Evolutionary conservation across 2,113 vertebrate genomes (phyloP).

Genomic region (Calypte anna): DNA sequence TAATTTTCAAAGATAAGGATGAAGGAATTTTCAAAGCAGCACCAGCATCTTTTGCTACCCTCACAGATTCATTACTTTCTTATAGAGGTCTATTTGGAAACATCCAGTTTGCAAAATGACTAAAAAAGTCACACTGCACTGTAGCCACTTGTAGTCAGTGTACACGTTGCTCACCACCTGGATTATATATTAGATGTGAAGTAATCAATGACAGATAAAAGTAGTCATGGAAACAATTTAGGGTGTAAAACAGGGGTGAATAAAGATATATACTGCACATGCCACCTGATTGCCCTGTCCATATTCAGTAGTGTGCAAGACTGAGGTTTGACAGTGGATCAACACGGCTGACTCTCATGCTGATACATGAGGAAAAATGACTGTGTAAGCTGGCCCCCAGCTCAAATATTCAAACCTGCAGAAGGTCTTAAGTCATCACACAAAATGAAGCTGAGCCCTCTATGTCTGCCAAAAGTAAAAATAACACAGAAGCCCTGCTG

Average conservation of each 20-base stretch:
- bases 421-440: background rate
- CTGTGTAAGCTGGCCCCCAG: background rate
- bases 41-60: background rate
- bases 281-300: rapidly evolving
- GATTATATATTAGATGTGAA: background rate
- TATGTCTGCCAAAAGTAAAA: background rate
- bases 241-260: background rate
- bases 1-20: background rate
- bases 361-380: background rate
- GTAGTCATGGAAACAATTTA: background rate
- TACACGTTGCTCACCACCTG: background rate
- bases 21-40: background rate
- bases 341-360: background rate
- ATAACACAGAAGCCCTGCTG: background rate
- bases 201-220: background rate
- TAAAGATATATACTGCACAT: background rate
- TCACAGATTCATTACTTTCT: background rate
- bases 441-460: background rate
- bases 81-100: background rate
- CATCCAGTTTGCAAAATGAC: background rate
- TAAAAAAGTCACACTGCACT: background rate
- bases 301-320: background rate
- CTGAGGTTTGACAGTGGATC: background rate
- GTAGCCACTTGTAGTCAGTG: rapidly evolving
- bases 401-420: background rate